These are phyloP conservation scores for Proteles cristata DNA, from an alignment of 2,113 vertebrate species.

Conservation along the genomic window DNA sequence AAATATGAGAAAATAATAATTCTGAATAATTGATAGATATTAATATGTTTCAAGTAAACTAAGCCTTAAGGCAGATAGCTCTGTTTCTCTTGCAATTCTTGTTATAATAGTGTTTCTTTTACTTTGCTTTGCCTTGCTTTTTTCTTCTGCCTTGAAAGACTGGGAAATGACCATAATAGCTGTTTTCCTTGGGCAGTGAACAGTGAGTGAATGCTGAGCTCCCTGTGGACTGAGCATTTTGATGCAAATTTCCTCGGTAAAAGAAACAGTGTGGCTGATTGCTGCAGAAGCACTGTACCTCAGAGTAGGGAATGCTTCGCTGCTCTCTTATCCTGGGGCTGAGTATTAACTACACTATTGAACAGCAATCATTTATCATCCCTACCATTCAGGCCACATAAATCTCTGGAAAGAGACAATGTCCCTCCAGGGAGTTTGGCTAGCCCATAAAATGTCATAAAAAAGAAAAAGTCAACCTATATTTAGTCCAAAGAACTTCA, in stretches of 20 bases:
- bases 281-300: slow-evolving; percentile 72
- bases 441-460: slow-evolving; percentile 72
- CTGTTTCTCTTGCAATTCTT: neutral
- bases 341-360: slow-evolving; percentile 84
- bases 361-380: slow-evolving; percentile 82
- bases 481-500: slow-evolving; percentile 74
- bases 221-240: slow-evolving; percentile 65
- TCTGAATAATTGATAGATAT: neutral
- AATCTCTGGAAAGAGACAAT: slow-evolving; percentile 83
- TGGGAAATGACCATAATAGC: slow-evolving; percentile 75
- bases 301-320: slow-evolving; percentile 75
- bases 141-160: slow-evolving; percentile 58
- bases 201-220: slow-evolving; percentile 63
- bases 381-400: slow-evolving; percentile 78
- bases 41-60: neutral
- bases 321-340: slow-evolving; percentile 79
- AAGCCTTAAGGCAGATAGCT: neutral
- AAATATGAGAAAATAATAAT: neutral
- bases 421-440: slow-evolving; percentile 79
- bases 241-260: slow-evolving; percentile 81
- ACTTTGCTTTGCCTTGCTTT: slow-evolving; percentile 51
- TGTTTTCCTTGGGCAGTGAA: slow-evolving; percentile 75
- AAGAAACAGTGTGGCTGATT: slow-evolving; percentile 73
- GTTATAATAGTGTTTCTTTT: neutral
- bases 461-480: slow-evolving; percentile 64